Evolutionary conservation across 2,113 vertebrate species (phyloP), one percentile per base, ranked within the genome.

Genomic region (Arvicanthis niloticus): DNA sequence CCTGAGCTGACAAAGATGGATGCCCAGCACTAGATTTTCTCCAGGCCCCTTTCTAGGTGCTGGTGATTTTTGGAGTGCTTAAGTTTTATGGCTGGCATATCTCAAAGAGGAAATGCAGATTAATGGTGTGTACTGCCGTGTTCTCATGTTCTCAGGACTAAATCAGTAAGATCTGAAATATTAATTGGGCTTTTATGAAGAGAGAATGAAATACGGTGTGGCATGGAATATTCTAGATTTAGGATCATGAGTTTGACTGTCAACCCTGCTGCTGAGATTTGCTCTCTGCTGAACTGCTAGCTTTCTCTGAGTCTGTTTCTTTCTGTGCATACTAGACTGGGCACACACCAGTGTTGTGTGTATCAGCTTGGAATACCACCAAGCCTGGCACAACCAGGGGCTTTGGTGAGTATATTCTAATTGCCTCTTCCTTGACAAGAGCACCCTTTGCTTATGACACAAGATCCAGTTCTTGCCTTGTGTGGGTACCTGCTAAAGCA

Each of bases 171-270:
- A 76, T 42, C 82, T 93, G 67, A 89, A 91, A 91, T 90, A 73
- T 85, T 78, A 82, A 89, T 65, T 72, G n/a, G 89, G 65, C 1
- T 84, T 94, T 93, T 72, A 84, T 91, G 92, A 80, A 89, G 86
- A 86, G 62, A 72, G 89, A 68, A 65, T 81, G 90, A 91, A 70
- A 80, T 24, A 45, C 6, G 7, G 56, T 37, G 7, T 40, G 12
- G n/a, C 40, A 45, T 37, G 53, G 76, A 21, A 22, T 42, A 21
- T 51, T 96, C 84, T 86, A 78, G 93, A 65, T 73, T 91, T 58
- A n/a, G 82, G 68, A 48, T 58, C 51, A 19, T 34, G 67, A 68
- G 70, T 89, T 58, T 29, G 84, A 82, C 24, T 80, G 84, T 73
- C 72, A 26, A 65, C 1, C 37, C 58, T 68, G 77, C 70, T 70